phyloP scores from a whole-genome alignment of 2,113 vertebrate species.

The Nerophis ophidion region DNA sequence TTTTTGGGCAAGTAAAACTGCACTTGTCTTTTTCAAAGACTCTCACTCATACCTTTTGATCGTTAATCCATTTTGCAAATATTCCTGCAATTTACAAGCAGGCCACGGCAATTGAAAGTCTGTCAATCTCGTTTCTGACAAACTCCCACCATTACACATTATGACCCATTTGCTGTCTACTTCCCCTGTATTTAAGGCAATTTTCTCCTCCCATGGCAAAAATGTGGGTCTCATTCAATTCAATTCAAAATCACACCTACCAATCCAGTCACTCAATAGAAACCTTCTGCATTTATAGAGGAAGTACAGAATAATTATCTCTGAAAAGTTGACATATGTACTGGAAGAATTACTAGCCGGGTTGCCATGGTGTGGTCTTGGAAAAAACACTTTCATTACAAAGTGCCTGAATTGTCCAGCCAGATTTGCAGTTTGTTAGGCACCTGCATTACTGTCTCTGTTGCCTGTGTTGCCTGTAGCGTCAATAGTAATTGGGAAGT shows the following conservation, averaged over 20 bases:
- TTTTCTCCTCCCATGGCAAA: conserved; percentile 48
- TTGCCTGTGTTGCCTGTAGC: conserved; percentile 64
- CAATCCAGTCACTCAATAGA: conserved; percentile 37
- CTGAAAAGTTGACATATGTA: neutral
- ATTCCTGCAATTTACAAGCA: conserved; percentile 49
- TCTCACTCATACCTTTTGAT: conserved; percentile 57
- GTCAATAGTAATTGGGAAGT: conserved; percentile 79
- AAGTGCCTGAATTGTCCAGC: conserved; percentile 7
- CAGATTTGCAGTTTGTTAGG: conserved; percentile 14
- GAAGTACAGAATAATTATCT: neutral
- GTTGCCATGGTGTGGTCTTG: conserved; percentile 3
- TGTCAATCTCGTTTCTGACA: conserved; percentile 57
- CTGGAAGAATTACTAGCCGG: neutral
- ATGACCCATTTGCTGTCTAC: conserved; percentile 63
- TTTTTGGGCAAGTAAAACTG: conserved; percentile 29
- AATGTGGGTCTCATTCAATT: conserved; percentile 60
- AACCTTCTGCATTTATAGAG: conserved; percentile 18
- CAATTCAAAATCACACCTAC: conserved; percentile 49
- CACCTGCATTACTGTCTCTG: conserved; percentile 31
- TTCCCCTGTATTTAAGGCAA: conserved; percentile 70
- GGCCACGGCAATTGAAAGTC: conserved; percentile 50
- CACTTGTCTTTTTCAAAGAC: conserved; percentile 36
- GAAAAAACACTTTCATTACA: neutral
- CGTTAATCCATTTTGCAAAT: conserved; percentile 61
- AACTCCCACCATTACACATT: conserved; percentile 54